A percentile compares a stretch with the other conserved stretches of the same genome.
Conservation (phyloP, 2,888 invertebrate genomes). For the Drosophila multiciliata region DNA sequence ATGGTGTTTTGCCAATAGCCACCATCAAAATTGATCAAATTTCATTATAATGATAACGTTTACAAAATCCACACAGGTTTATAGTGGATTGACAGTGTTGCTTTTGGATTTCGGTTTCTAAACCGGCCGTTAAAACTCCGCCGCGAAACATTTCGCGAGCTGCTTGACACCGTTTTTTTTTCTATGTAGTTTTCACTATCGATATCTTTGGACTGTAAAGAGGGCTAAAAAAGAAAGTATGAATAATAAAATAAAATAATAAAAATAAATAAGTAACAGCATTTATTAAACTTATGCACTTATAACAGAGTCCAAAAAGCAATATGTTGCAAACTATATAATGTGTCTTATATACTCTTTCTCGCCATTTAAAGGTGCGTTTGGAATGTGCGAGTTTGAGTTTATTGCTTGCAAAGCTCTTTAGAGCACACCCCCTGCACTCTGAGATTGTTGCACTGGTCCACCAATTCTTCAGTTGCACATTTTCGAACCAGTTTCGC, state of each 20-base stretch:
- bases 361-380: conserved; percentile 3
- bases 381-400: conserved; percentile 34
- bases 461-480: conserved; percentile 2
- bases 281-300: not conserved
- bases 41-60: too few species aligned
- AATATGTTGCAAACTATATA: not conserved
- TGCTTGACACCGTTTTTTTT: not conserved
- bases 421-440: conserved; percentile 6
- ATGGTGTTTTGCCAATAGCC: too few species aligned
- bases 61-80: too few species aligned
- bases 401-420: conserved; percentile 34
- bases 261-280: not conserved
- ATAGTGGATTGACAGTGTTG: too few species aligned
- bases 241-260: not conserved
- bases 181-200: not conserved
- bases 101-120: too few species aligned
- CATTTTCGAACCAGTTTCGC: conserved; percentile 54
- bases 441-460: conserved; percentile 11
- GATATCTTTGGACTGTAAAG: not conserved
- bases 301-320: not conserved
- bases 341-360: conserved; percentile 9
- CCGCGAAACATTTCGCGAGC: not conserved
- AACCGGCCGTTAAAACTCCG: not conserved
- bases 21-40: too few species aligned
- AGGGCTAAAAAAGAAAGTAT: not conserved